These are phyloP conservation scores for Bombus affinis DNA, from an alignment of 1,140 invertebrate species.

Conservation along the genomic window DNA sequence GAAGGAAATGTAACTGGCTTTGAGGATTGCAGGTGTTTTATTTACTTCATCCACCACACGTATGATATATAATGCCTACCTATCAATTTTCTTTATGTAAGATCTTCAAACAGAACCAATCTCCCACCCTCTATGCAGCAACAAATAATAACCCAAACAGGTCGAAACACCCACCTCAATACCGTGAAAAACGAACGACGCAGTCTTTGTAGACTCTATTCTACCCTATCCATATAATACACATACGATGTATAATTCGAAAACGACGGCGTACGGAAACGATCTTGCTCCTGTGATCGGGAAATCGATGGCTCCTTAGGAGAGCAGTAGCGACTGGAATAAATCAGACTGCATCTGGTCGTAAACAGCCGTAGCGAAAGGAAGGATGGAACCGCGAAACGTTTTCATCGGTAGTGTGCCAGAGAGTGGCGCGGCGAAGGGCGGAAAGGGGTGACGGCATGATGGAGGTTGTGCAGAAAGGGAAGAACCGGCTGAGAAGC, in stretches of 20 bases:
- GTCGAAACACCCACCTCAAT: too few species aligned
- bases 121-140: too few species aligned
- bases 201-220: background rate
- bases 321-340: slow-evolving; percentile 19
- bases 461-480: slow-evolving; percentile 16
- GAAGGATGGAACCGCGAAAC: slow-evolving; percentile 15
- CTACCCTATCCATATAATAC: background rate
- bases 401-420: slow-evolving; percentile 48
- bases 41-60: too few species aligned
- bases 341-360: slow-evolving; percentile 50
- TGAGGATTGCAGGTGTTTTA: too few species aligned
- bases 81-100: too few species aligned
- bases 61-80: too few species aligned
- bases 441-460: slow-evolving; percentile 11
- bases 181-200: too few species aligned
- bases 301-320: slow-evolving; percentile 31
- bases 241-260: too few species aligned
- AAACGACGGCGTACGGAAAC: background rate
- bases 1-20: too few species aligned
- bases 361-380: slow-evolving; percentile 34
- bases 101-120: too few species aligned
- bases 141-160: too few species aligned
- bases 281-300: slow-evolving; percentile 13
- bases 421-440: background rate
- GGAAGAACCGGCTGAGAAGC: slow-evolving; percentile 49